These are phyloP conservation scores for Anneissia japonica DNA, from an alignment of 35 echinoderm and acorn worm genomes.

Conservation along the genomic window DNA sequence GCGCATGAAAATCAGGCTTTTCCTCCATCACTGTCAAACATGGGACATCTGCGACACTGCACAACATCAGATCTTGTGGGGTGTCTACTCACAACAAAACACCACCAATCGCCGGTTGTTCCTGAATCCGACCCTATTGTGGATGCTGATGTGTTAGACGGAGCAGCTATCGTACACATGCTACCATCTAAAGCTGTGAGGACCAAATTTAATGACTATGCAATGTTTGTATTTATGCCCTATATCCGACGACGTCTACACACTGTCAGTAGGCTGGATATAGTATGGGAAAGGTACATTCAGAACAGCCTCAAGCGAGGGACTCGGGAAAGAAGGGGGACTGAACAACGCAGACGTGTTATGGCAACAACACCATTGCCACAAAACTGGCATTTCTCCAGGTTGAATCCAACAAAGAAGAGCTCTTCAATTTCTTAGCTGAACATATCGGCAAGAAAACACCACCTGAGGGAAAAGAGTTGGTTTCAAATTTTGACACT, in stretches of 20 bases:
- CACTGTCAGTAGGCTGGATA: conserved; percentile 9
- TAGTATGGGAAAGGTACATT: conserved; percentile 57
- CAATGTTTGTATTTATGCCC: conserved; percentile 12
- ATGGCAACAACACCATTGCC: conserved; percentile 4
- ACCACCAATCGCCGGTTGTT: no score
- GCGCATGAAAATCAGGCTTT: conserved; percentile 27
- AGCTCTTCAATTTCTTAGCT: conserved; percentile 25
- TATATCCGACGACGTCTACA: conserved; percentile 12
- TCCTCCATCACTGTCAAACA: neutral
- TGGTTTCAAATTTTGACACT: neutral
- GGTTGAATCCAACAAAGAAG: conserved; percentile 36
- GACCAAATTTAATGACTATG: conserved; percentile 41
- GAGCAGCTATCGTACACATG: conserved; percentile 51
- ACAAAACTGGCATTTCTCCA: conserved; percentile 49
- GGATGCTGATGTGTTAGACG: conserved; percentile 36
- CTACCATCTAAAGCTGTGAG: conserved; percentile 5
- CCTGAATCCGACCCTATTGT: neutral
- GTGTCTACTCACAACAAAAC: neutral
- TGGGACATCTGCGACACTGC: neutral
- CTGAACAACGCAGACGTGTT: conserved; percentile 24
- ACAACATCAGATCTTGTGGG: conserved; percentile 4
- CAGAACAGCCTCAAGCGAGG: conserved; percentile 22
- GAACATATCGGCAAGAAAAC: neutral
- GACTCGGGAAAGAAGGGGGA: conserved; percentile 47
- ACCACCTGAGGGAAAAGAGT: neutral